Percentiles rank a stretch among this genome's conserved stretches.
These are phyloP conservation scores for Ctena decussata DNA, from an alignment of 2,888 invertebrate species.

Conservation along the genomic window DNA sequence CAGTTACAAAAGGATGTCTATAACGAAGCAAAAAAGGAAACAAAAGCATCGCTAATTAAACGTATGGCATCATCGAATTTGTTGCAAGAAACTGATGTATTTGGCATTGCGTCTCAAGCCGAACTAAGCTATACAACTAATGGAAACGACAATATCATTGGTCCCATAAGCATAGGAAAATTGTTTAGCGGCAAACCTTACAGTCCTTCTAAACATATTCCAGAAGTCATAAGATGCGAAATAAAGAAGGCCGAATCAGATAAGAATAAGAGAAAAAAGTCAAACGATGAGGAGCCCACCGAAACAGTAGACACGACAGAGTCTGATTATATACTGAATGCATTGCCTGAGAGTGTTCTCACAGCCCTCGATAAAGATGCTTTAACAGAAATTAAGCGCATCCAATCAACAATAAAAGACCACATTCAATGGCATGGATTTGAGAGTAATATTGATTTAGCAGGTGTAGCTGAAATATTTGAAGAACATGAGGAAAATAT, in stretches of 20 bases:
- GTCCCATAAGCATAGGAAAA: background rate
- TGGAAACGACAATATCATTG: background rate
- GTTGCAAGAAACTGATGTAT: background rate
- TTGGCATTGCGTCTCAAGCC: background rate
- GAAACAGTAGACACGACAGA: background rate
- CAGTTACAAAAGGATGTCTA: conserved; percentile 51
- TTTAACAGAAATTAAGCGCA: background rate
- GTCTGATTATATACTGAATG: background rate
- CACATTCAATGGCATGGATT: background rate
- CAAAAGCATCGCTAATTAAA: background rate
- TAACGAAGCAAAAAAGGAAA: background rate
- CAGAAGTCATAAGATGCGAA: background rate
- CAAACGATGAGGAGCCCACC: background rate
- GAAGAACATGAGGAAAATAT: background rate
- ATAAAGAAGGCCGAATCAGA: background rate
- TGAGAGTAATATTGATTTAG: background rate
- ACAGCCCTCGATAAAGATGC: background rate
- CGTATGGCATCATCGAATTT: background rate
- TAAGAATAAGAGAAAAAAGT: background rate
- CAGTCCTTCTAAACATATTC: background rate
- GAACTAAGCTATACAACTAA: background rate
- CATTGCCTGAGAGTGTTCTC: background rate
- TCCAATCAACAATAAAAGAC: background rate
- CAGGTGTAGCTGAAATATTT: background rate
- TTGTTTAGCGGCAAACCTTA: background rate